Conservation (phyloP, 2,113 vertebrate species). For the Drymodes brunneopygia region DNA sequence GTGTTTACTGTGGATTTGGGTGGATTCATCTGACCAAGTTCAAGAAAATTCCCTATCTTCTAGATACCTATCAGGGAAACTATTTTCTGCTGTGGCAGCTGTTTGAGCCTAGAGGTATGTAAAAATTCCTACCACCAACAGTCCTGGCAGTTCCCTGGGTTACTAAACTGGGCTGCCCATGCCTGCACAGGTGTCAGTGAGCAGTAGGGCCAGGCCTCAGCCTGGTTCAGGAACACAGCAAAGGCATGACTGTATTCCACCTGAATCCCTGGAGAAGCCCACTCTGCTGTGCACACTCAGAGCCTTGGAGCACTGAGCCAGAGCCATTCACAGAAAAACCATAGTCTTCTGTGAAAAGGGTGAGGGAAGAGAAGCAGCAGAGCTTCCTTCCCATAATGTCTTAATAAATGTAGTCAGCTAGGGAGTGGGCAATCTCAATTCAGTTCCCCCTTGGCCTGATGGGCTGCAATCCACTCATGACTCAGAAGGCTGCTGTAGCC, state of each 20-base stretch:
- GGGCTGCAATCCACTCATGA: background rate
- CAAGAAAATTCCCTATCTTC: background rate
- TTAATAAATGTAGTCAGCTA: background rate
- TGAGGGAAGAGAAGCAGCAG: background rate
- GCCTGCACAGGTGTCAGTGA: background rate
- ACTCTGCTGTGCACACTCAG: accelerated
- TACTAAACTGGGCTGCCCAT: background rate
- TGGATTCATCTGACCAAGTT: background rate
- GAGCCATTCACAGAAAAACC: background rate
- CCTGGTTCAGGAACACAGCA: background rate
- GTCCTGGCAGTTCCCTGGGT: background rate
- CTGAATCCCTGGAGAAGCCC: background rate
- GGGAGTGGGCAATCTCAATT: background rate
- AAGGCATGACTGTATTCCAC: background rate
- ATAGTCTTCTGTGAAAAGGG: background rate
- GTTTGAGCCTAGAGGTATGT: background rate
- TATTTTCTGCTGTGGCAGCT: background rate
- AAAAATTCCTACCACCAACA: background rate
- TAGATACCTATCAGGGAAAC: background rate
- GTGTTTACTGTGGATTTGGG: background rate
- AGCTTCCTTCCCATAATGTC: background rate
- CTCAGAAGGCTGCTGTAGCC: background rate
- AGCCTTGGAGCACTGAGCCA: background rate
- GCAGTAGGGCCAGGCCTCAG: background rate
- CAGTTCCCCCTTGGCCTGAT: background rate